Base-by-base conservation (phyloP, 53 echinoderm and acorn worm genomes). In the Temnopleurus reevesii region DNA sequence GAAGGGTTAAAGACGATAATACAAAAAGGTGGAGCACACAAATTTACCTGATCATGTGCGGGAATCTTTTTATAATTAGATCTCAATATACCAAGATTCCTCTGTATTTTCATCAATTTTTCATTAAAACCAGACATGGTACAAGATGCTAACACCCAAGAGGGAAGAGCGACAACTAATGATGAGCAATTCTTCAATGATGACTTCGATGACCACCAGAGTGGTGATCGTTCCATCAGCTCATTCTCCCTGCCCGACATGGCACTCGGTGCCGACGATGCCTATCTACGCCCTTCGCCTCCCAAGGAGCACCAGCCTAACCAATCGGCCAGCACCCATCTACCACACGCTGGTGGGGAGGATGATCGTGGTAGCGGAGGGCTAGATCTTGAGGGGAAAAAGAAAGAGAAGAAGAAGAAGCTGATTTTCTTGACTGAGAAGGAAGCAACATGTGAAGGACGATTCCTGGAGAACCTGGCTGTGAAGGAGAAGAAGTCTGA, bases 371-470 rank as follows among this genome's bases (percentile, higher is more conserved):
- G 76, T 12, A 89, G 54, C 26, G 46, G 25, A 8, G 56, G 57
- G 12, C 41, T 55, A 7, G 59, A 23, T 49, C 8, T 77, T 18
- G 35, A 23, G 34, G 90, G 47, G 12, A 45, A 33, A 17, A 61
- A 45, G 59, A 61, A 43, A 8, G 30, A 26, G 58, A 76, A 79
- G 58, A 76, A 89, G 25, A 47, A 30, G 53, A 92, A 90, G 51
- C 84, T 97, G 21, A 77, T 86, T 12, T 97, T 97, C 53, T 90
- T 97, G 49, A 97, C 97, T 1, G 97, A 97, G 82, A 91, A 92
- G 44, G 89, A 84, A 13, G 93, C 95, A 6, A 94, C 43, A 0
- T 87, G 89, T 33, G 94, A 93, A 26, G 97, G 97, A 12, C 94
- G 82, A 55, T 97, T 97, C 76, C 85, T 95, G 76, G 76, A 93